Percentiles rank a stretch among this genome's conserved stretches.
Evolutionary conservation across 2,888 invertebrate genomes (phyloP).

Genomic region (Odontocolon sp.): DNA sequence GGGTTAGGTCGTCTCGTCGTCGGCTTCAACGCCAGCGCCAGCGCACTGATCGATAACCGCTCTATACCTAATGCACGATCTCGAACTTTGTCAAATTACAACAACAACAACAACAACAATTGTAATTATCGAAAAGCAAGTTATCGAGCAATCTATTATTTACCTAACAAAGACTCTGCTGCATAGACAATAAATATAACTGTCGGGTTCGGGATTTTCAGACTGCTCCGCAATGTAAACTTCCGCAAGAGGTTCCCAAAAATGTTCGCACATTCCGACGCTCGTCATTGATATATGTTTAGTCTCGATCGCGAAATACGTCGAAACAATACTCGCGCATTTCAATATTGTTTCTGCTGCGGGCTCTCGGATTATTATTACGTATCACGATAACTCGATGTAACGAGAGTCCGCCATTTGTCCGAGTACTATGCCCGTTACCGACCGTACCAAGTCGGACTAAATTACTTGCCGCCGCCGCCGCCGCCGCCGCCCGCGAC

Average conservation of each 20-base stretch:
- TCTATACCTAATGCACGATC: slow-evolving; percentile 16
- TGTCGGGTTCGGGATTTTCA: slow-evolving; percentile 81
- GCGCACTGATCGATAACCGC: slow-evolving; percentile 74
- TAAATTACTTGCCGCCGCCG: too few species aligned
- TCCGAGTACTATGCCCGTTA: slow-evolving; percentile 37
- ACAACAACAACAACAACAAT: slow-evolving; percentile 35
- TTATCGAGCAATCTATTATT: slow-evolving; percentile 69
- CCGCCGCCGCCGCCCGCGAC: too few species aligned
- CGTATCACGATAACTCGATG: slow-evolving; percentile 62
- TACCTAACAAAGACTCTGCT: slow-evolving; percentile 88
- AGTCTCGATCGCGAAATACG: slow-evolving; percentile 62
- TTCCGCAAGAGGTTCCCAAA: slow-evolving; percentile 87
- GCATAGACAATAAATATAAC: slow-evolving; percentile 86
- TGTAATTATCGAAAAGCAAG: background rate
- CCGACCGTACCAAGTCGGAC: background rate
- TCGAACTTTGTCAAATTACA: too few species aligned
- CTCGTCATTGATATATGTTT: background rate
- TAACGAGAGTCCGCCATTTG: slow-evolving; percentile 72
- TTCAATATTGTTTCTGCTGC: too few species aligned
- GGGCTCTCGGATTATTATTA: slow-evolving; percentile 48
- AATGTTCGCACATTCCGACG: slow-evolving; percentile 82
- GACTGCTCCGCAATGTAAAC: slow-evolving; percentile 82
- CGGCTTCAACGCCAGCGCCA: too few species aligned
- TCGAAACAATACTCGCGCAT: slow-evolving; percentile 68
- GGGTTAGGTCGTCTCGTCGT: slow-evolving; percentile 77